Percentiles rank a stretch among this genome's conserved stretches.
These are phyloP conservation scores for Tursiops truncatus DNA, from an alignment of 2,113 vertebrate species.

Conservation along the genomic window DNA sequence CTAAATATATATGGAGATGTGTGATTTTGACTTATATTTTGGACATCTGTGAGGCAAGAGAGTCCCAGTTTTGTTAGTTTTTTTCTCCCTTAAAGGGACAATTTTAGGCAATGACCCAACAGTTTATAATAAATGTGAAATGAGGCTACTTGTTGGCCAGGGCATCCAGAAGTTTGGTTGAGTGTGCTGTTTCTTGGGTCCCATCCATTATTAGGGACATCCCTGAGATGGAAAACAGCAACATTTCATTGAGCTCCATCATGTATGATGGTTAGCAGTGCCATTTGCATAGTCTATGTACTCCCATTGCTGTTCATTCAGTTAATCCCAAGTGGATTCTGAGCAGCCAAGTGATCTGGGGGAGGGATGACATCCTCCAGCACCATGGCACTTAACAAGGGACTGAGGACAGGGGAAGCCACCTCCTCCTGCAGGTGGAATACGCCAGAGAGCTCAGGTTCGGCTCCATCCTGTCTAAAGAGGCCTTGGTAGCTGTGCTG, in stretches of 20 bases:
- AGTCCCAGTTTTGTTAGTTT: background rate
- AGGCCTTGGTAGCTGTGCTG: background rate
- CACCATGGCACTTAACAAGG: background rate
- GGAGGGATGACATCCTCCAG: background rate
- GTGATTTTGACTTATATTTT: background rate
- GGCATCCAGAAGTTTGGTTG: background rate
- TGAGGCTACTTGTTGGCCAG: background rate
- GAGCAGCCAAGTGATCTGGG: background rate
- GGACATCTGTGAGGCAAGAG: background rate
- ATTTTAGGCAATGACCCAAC: background rate
- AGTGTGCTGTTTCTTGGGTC: background rate
- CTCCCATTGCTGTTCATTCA: background rate
- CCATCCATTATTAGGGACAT: background rate
- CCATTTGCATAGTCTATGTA: background rate
- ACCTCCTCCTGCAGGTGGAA: background rate
- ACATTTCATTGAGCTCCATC: background rate
- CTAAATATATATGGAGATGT: background rate
- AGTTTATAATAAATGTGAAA: background rate
- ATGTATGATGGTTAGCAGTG: background rate
- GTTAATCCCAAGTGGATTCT: background rate
- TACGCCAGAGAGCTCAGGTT: background rate
- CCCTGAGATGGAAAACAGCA: background rate
- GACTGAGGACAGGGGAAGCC: background rate
- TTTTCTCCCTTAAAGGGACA: background rate
- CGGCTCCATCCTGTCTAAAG: background rate